phyloP scores from a whole-genome alignment of 2,113 vertebrate genomes.

The Rhinopithecus roxellana region DNA sequence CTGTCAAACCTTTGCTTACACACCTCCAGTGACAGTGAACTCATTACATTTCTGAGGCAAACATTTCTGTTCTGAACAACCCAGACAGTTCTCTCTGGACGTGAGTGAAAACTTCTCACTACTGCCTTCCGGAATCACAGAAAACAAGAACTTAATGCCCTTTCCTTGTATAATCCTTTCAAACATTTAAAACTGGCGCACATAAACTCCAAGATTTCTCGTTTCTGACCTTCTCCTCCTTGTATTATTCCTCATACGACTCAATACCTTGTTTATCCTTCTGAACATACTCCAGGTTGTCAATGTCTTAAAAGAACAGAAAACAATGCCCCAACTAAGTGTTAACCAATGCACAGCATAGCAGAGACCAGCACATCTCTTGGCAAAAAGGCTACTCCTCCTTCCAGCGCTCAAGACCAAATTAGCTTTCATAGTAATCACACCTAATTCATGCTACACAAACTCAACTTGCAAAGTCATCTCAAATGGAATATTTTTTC shows the following conservation, averaged over 20 bases:
- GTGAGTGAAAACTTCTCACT: background rate
- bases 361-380: background rate
- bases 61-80: background rate
- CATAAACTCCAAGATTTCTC: background rate
- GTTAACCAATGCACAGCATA: fast-evolving
- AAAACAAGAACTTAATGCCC: background rate
- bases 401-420: background rate
- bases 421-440: background rate
- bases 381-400: fast-evolving
- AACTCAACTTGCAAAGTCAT: fast-evolving
- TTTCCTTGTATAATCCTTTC: background rate
- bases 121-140: background rate
- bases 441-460: fast-evolving
- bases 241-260: fast-evolving
- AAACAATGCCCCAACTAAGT: fast-evolving
- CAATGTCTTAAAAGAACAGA: background rate
- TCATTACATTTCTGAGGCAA: background rate
- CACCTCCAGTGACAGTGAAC: background rate
- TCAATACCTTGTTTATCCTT: background rate
- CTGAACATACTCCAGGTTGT: background rate
- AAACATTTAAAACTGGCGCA: background rate
- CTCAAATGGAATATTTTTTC: background rate
- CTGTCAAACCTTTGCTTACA: background rate
- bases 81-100: background rate
- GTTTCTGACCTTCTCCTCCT: background rate